Conservation (phyloP, 2,888 invertebrate species). For the Epinotia brunnichana region DNA sequence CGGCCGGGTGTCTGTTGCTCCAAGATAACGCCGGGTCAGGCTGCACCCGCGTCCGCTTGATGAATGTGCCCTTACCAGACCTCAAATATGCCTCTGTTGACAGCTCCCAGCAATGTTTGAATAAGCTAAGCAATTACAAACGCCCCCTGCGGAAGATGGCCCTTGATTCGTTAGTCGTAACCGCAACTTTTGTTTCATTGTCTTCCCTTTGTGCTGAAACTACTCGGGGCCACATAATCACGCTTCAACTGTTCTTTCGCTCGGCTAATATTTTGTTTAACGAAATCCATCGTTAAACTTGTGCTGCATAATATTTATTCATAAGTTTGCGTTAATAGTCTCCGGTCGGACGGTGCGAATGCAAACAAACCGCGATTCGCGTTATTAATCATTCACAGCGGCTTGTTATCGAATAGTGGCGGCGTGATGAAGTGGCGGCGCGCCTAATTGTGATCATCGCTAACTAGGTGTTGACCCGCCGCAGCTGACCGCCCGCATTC, state of each 20-base stretch:
- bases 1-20: constrained; percentile 73
- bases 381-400: constrained; percentile 77
- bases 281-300: constrained; percentile 68
- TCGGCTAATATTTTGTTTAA: constrained; percentile 50
- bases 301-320: constrained; percentile 78
- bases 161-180: constrained; percentile 41
- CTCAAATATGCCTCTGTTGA: constrained; percentile 78
- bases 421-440: constrained; percentile 75
- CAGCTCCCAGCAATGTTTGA: constrained; percentile 70
- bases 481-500: constrained; percentile 53
- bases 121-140: constrained; percentile 74
- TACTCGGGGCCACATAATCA: constrained; percentile 13
- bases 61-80: constrained; percentile 79
- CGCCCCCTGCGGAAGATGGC: constrained; percentile 55
- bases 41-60: constrained; percentile 73
- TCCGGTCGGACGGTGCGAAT: constrained; percentile 66
- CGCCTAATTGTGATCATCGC: constrained; percentile 72
- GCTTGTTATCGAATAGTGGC: constrained; percentile 74
- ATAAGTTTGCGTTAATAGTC: constrained; percentile 72
- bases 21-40: constrained; percentile 81
- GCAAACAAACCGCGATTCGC: constrained; percentile 74
- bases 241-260: constrained; percentile 10
- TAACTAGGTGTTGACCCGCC: constrained; percentile 67
- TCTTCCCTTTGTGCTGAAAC: constrained; percentile 33
- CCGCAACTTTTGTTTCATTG: constrained; percentile 33